Percentiles rank a stretch among this genome's conserved stretches.
Evolutionary conservation across 2,113 vertebrate species (phyloP).

Genomic region (Ascaphus truei): DNA sequence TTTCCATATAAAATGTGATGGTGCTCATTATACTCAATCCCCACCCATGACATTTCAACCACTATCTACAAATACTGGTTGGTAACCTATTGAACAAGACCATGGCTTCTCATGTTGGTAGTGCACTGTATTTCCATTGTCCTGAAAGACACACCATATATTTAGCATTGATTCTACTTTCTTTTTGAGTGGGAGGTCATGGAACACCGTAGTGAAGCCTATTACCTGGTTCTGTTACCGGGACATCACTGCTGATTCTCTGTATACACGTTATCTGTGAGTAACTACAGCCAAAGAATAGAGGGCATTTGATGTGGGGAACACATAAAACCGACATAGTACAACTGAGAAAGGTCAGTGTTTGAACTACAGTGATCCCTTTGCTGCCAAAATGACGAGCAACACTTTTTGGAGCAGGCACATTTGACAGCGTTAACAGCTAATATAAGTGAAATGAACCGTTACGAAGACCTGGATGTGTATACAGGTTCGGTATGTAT

Average conservation of each 20-base stretch:
- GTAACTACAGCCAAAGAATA: background rate
- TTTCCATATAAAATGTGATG: background rate
- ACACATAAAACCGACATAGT: background rate
- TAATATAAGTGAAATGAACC: no score
- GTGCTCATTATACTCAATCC: background rate
- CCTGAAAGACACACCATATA: background rate
- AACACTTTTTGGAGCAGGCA: no score
- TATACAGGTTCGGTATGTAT: no score
- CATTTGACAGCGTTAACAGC: no score
- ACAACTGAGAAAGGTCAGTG: background rate
- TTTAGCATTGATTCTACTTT: conserved; percentile 10
- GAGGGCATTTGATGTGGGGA: background rate
- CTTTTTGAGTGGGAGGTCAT: background rate
- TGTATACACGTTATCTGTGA: background rate
- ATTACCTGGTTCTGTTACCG: background rate
- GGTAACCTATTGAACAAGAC: background rate
- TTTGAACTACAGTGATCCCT: background rate
- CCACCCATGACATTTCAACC: background rate
- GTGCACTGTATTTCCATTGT: background rate
- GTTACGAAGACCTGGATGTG: no score
- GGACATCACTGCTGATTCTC: background rate
- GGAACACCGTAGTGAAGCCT: background rate
- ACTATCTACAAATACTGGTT: background rate
- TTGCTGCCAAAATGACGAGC: no score
- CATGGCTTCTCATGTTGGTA: background rate